A percentile compares a stretch with the other conserved stretches of the same genome.
Conservation (phyloP, 2,113 vertebrate species). For the Xenopus laevis region DNA sequence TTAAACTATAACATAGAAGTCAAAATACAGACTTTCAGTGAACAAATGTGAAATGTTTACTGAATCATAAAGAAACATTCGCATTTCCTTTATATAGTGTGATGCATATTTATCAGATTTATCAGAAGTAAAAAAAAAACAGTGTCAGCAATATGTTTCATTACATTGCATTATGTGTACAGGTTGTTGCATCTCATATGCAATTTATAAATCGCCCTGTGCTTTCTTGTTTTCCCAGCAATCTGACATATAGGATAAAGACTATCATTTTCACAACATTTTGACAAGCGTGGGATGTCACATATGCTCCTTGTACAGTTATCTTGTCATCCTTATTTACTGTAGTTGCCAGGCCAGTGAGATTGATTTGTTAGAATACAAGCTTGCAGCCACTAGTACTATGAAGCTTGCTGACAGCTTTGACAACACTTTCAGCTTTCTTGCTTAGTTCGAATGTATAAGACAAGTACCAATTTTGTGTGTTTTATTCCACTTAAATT, state of each 20-base stretch:
- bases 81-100: background rate
- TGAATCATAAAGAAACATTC: background rate
- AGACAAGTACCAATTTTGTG: conserved; percentile 18
- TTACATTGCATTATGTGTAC: background rate
- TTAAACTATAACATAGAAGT: no score
- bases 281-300: conserved; percentile 12
- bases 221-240: background rate
- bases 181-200: background rate
- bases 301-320: conserved; percentile 15
- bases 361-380: conserved; percentile 20
- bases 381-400: background rate
- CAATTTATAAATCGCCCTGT: background rate
- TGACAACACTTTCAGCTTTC: background rate
- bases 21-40: no score
- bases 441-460: background rate
- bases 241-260: background rate
- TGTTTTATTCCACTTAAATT: conserved; percentile 16
- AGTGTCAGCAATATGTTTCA: background rate
- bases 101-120: background rate
- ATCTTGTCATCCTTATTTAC: conserved; percentile 18
- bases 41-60: no score
- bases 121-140: background rate
- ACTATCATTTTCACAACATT: conserved; percentile 20
- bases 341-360: background rate
- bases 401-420: background rate